Base-by-base conservation (phyloP, 2,797 vertebrate genomes). In the Sarcophilus harrisii region DNA sequence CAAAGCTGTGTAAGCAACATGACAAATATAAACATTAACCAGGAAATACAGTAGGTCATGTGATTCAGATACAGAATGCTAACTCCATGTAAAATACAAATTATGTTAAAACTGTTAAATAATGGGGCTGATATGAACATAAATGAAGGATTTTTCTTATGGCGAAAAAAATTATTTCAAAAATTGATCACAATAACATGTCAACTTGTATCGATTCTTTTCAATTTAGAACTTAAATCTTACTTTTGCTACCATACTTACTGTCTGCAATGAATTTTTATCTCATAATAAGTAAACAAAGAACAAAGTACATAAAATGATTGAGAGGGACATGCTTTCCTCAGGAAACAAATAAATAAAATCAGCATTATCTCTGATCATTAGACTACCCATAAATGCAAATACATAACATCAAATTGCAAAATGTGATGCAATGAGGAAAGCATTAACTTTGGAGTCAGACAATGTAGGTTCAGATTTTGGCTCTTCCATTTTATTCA, bases 21-120 rank as follows among this genome's bases (percentile, higher is more conserved):
- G 96, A 97, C 66, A 98, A 97, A 95, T 32, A 9, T 29, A 97
- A 97, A 98, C 92, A 98, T 98, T 96, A 98, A 97, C 97, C 90
- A 97, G 93, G 66, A 90, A 97, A 11, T n/a, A 89, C 38, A 94
- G n/a, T n/a, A n/a, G 92, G 92, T 87, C 9, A 58, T 21, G 21
- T 92, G 93, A 95, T 90, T 93, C 3, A 90, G 30, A 96, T 29
- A 60, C 14, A 55, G 94, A 97, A 93, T 89, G 95, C 62, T 95
- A 96, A 93, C 89, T 30, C 5, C 60, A 8, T 5, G 11, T 21
- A 11, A 66, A 92, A 57, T 38, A 73, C 49, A 93, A 21, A 81
- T 45, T 57, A 90, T 52, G 93, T 94, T 45, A 96, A 92, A 96
- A 87, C 87, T 73, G 24, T 58, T 93, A 58, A 92, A 60, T 57